Evolutionary conservation across 1,140 invertebrate genomes (phyloP), one percentile per base, ranked within the genome.

Genomic region (Neuroterus valhalla): DNA sequence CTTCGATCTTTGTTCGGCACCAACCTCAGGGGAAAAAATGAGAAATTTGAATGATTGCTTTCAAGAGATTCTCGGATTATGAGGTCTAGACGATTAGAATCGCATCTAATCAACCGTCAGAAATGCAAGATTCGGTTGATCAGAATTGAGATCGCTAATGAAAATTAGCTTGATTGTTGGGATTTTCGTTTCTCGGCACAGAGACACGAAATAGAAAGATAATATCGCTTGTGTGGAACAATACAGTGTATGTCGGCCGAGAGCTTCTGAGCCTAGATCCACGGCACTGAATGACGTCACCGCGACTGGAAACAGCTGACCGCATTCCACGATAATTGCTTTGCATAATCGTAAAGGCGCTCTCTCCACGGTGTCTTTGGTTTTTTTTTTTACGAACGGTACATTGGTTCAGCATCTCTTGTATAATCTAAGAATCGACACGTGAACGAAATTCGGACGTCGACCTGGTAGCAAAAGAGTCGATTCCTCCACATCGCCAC

Each of bases 311-410:
- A 88, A 88, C 88, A 88, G 87, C 84, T 89, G 88, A 87, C 88
- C 88, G 88, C 88, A 89, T 89, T 89, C 88, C 87, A 80, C 81
- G 81, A 89, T 89, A 89, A 89, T 89, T 89, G 84, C 87, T 89
- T 89, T 89, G 87, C 87, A 89, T 89, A 88, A 88, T 87, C 83
- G 87, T 74, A 72, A 81, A 83, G 79, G 79, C 81, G 78, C 74
- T 80, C 75, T 75, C 77, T 38, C 72, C 55, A 55, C 23, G 67
- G 66, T 8, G 31, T 38, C 31, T 38, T 38, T 38, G 46, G 44
- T 46, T 72, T 44, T 71, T 77, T 72, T 26, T 26, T 72, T 68
- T 72, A 31, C 15, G 2, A 26, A 38, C 19, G 21, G 21, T 70
- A 38, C 23, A 55, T 70, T 14, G 66, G 6, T 50, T 62, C 52